These are phyloP conservation scores for Sphaeridia pumilis DNA, from an alignment of 2,888 invertebrate genomes.

Conservation along the genomic window DNA sequence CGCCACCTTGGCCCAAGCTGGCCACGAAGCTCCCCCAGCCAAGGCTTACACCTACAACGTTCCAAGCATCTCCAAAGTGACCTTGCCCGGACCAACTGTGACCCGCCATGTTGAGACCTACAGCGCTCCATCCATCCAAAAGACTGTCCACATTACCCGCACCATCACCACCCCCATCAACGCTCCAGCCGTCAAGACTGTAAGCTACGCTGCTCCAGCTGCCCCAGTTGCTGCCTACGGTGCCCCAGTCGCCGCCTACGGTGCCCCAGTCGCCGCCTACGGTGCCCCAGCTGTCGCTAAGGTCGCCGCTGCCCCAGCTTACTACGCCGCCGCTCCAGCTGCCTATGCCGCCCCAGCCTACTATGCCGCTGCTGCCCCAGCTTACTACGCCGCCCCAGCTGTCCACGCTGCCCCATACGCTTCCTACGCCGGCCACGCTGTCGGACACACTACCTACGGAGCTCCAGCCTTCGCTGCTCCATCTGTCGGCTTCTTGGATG, in stretches of 20 bases:
- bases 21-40: conserved; percentile 34
- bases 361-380: neutral
- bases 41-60: conserved; percentile 32
- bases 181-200: conserved; percentile 5
- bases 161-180: conserved; percentile 2
- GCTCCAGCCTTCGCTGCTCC: conserved; percentile 3
- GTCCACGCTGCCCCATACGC: neutral
- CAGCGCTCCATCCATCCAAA: conserved; percentile 4
- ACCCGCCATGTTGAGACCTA: neutral
- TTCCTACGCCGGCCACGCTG: neutral
- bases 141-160: neutral
- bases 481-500: neutral
- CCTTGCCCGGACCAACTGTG: neutral
- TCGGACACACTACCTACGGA: neutral
- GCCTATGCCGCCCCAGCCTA: neutral
- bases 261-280: neutral
- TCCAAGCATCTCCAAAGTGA: conserved; percentile 30
- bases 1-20: conserved; percentile 21
- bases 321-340: neutral
- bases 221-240: neutral
- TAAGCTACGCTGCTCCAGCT: conserved; percentile 3
- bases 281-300: neutral
- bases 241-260: neutral
- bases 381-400: neutral
- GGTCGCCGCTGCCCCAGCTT: neutral